Evolutionary conservation across 2,888 invertebrate species (phyloP), one percentile per base, ranked within the genome.

Genomic region (Xestia rhomboidea): DNA sequence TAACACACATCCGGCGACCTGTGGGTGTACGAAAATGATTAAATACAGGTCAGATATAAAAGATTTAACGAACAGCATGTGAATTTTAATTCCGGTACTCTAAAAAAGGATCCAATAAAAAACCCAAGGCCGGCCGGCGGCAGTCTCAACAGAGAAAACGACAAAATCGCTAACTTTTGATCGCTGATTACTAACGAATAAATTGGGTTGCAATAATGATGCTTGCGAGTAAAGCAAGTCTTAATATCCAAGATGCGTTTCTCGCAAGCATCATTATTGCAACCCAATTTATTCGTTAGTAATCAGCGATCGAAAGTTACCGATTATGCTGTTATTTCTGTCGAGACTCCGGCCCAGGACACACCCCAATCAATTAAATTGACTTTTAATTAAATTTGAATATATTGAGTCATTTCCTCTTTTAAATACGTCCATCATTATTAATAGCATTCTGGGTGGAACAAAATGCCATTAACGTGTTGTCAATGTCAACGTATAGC

Each of bases 301-400:
- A n/a, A n/a, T n/a, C n/a, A n/a, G n/a, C n/a, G n/a, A n/a, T n/a
- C n/a, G n/a, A n/a, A n/a, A n/a, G n/a, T n/a, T n/a, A n/a, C n/a
- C n/a, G n/a, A n/a, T n/a, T n/a, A n/a, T n/a, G n/a, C n/a, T n/a
- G n/a, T n/a, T n/a, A n/a, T n/a, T n/a, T n/a, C n/a, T n/a, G n/a
- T n/a, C n/a, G n/a, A n/a, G n/a, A n/a, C n/a, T n/a, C n/a, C n/a
- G n/a, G 4, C 6, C 4, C 51, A 21, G 77, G 21, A 74, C 44
- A 44, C 51, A 67, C 24, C 30, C 18, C 6, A 49, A 62, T 44
- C 21, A 18, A 57, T 30, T 73, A 46, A 73, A 30, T 54, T 0
- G 34, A 54, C 18, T 15, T 81, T 74, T 64, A 64, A 77, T 77
- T 82, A 66, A 78, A 66, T 75, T 34, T 49, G 6, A 46, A 21